Percentiles rank a stretch among this genome's conserved stretches.
Conservation (phyloP, 1,140 invertebrate species). For the Stegodyphus dumicola region DNA sequence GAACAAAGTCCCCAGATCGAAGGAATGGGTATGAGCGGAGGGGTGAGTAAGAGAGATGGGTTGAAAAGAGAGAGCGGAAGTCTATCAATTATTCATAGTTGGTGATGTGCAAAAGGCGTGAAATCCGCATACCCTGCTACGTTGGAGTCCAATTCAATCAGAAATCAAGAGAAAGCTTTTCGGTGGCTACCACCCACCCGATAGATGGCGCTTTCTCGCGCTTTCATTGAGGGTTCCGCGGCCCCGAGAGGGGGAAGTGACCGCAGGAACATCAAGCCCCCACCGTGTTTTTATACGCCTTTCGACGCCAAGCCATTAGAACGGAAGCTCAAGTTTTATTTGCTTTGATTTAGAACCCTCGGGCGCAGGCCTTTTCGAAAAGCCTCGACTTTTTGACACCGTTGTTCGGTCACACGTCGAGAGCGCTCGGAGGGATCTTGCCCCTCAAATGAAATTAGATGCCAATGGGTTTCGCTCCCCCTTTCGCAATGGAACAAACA, state of each 20-base stretch:
- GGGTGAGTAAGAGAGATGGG: not conserved
- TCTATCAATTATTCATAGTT: constrained; percentile 61
- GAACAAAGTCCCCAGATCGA: not conserved
- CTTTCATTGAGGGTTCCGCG: not conserved
- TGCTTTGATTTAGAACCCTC: constrained; percentile 23
- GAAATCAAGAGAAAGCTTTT: constrained; percentile 1
- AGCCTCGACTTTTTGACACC: constrained; percentile 32
- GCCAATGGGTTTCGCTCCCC: not conserved
- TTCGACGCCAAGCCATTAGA: not conserved
- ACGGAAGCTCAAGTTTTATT: constrained; percentile 6
- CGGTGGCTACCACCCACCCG: constrained; percentile 8
- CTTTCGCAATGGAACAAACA: not conserved
- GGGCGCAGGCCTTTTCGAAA: not conserved
- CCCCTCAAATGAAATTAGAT: not conserved
- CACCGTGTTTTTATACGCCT: constrained; percentile 12
- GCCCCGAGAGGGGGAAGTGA: constrained; percentile 5
- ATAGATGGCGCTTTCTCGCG: constrained; percentile 47
- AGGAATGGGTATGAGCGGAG: not conserved
- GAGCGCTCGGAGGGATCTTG: not conserved
- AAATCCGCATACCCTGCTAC: constrained; percentile 27
- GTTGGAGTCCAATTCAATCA: constrained; percentile 46
- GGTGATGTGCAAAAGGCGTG: constrained; percentile 53
- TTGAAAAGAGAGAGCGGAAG: constrained; percentile 17
- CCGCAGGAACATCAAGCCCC: constrained; percentile 39
- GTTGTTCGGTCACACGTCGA: not conserved